Base-by-base conservation (phyloP, 2,888 invertebrate species). In the Agrotis clavis region DNA sequence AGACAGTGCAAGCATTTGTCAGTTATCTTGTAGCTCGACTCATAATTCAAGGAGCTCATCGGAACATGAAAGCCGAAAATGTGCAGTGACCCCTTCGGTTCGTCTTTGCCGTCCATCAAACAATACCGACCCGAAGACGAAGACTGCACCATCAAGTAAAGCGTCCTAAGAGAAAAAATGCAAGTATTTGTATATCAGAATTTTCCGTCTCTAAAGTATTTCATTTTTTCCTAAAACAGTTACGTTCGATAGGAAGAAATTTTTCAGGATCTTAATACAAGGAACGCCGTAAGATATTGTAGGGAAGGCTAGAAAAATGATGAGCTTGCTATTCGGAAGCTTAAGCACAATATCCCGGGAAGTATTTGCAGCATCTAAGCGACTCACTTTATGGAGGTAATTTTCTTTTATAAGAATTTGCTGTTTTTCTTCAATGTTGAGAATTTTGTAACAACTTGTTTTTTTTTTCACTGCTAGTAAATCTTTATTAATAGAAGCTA, bases 281-380 rank as follows among this genome's bases (percentile, higher is more conserved):
- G 56, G 56, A 53, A 64, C 48, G 64, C 19, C 16, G n/a, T 72
- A 68, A 68, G 63, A 73, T 82, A 81, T 77, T 76, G 72, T 83
- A 54, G 51, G 50, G 18, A 66, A 70, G 59, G 64, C 65, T 77
- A 74, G 71, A 71, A 64, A 80, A 83, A 84, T 83, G 84, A 83
- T 77, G 81, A 83, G 60, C 45, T 61, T 0, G 78, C 79, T 66
- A 73, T 71, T 65, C 18, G 3, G 48, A 56, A 76, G 63, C 80
- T 76, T 80, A 56, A 68, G 61, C 30, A 66, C 57, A 41, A 65
- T 65, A 70, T 73, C 70, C 51, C 25, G 50, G 50, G 21, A 70
- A 62, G 63, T 74, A 84, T 77, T 68, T 70, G 48, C 16, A 70
- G 51, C 54, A 25, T 67, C 56, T 71, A 64, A 65, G 54, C 54